Evolutionary conservation across 2,797 vertebrate species (phyloP).

Genomic region (Anabacerthia variegaticeps): DNA sequence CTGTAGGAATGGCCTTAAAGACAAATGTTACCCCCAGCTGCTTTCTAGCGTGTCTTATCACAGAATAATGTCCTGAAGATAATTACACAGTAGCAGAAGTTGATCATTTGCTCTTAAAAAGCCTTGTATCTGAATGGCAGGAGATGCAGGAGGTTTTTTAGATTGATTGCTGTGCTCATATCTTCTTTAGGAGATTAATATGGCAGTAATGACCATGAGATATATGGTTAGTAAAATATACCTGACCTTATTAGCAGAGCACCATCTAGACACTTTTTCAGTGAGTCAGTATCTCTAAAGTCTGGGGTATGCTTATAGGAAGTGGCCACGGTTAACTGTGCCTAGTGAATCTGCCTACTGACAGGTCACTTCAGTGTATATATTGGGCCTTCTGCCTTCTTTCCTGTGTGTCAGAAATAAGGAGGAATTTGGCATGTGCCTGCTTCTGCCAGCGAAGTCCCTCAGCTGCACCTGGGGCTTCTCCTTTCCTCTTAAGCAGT

Average conservation of each 20-base stretch:
- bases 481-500: background rate
- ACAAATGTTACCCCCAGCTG: background rate
- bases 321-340: background rate
- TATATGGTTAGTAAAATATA: background rate
- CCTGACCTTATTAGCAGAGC: background rate
- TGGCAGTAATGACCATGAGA: background rate
- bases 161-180: background rate
- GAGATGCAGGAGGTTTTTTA: background rate
- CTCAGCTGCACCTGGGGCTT: background rate
- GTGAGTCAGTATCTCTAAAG: background rate
- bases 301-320: background rate
- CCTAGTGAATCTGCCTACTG: background rate
- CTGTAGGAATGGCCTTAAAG: background rate
- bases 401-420: background rate
- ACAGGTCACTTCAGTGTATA: background rate
- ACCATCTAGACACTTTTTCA: background rate
- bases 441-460: background rate
- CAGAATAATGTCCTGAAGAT: background rate
- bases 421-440: background rate
- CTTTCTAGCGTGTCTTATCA: background rate
- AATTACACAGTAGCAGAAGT: background rate
- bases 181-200: background rate
- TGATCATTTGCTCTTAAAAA: background rate
- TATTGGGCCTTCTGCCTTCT: background rate
- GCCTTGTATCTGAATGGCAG: background rate